Conservation (phyloP, 2,888 invertebrate genomes). For the Gibbula magus region DNA sequence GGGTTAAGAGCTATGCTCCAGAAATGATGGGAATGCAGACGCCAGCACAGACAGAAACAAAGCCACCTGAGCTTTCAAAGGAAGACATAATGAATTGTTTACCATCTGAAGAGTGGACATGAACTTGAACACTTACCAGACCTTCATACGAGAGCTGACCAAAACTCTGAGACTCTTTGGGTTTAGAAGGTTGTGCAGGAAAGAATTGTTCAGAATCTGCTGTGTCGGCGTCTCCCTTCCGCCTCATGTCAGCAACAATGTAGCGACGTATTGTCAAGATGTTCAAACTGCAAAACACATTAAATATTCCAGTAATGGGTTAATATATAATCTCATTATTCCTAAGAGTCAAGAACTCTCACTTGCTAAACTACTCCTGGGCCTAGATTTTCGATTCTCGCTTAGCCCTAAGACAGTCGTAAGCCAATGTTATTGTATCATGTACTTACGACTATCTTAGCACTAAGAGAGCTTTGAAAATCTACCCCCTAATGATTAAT, state of each 20-base stretch:
- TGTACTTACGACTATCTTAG: too few relatives aligned
- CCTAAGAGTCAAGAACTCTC: background rate
- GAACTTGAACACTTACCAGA: conserved; percentile 44
- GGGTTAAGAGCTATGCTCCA: too few relatives aligned
- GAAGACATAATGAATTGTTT: too few relatives aligned
- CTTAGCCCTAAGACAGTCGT: too few relatives aligned
- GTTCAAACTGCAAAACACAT: conserved; percentile 61
- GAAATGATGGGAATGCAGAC: too few relatives aligned
- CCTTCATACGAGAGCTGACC: conserved; percentile 56
- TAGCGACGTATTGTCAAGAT: conserved; percentile 70
- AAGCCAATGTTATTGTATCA: too few relatives aligned
- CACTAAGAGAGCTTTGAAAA: too few relatives aligned
- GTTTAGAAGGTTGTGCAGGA: background rate
- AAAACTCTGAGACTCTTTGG: background rate
- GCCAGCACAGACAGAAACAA: too few relatives aligned
- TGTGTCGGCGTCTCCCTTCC: conserved; percentile 20
- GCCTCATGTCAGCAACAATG: conserved; percentile 68
- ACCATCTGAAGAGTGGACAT: background rate
- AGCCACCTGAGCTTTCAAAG: too few relatives aligned
- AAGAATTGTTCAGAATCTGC: background rate
- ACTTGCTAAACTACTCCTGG: background rate
- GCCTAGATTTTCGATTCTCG: background rate
- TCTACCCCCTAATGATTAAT: too few relatives aligned
- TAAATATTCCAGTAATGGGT: too few relatives aligned
- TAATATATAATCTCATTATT: background rate